Evolutionary conservation across 2,888 invertebrate species (phyloP).

Genomic region (Pseudococcus jackbeardsleyi): DNA sequence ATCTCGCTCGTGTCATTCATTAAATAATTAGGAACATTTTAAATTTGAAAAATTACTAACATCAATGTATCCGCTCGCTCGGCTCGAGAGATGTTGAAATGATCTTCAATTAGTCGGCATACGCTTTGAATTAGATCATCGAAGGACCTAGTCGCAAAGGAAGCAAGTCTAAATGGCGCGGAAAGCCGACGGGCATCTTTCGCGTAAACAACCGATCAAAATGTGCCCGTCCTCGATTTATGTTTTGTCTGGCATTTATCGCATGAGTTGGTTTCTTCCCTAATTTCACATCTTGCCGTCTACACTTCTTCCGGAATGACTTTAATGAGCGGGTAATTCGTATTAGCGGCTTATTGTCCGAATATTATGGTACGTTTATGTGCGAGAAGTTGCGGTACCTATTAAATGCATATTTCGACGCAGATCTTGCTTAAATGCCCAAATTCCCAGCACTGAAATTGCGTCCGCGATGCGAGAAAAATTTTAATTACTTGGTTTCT

Average conservation of each 20-base stretch:
- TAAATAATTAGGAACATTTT: conserved; percentile 14
- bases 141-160: conserved; percentile 47
- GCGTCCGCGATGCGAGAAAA: no score
- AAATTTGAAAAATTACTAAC: conserved; percentile 23
- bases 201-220: conserved; percentile 54
- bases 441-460: no score
- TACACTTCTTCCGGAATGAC: conserved; percentile 54
- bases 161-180: conserved; percentile 30
- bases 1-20: conserved; percentile 40
- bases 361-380: not conserved
- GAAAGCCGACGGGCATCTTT: conserved; percentile 55
- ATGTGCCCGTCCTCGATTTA: conserved; percentile 41
- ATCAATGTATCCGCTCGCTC: conserved; percentile 28
- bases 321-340: conserved; percentile 45
- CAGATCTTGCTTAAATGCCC: no score
- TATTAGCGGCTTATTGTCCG: conserved; percentile 30
- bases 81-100: conserved; percentile 7
- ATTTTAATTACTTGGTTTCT: no score
- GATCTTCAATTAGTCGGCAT: conserved; percentile 53
- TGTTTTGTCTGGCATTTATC: conserved; percentile 50
- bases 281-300: conserved; percentile 51
- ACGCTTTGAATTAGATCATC: conserved; percentile 54
- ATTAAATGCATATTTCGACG: no score
- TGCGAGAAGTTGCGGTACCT: no score
- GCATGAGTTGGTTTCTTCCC: conserved; percentile 52